These are phyloP conservation scores for Campopleginae sp. DNA, from an alignment of 2,888 invertebrate species.

Conservation along the genomic window DNA sequence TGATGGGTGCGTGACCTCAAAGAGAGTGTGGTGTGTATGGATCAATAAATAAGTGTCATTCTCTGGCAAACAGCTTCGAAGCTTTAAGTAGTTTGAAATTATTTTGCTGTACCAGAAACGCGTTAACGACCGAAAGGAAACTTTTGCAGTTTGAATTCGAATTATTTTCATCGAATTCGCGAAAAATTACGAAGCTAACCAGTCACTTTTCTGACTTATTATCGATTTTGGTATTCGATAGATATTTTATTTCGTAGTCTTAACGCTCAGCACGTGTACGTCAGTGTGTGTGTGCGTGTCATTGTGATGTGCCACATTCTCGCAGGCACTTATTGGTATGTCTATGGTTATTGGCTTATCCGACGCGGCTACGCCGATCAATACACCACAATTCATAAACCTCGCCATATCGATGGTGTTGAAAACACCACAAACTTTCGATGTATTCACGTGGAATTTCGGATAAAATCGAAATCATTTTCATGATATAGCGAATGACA, in stretches of 20 bases:
- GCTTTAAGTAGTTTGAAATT: too few species aligned
- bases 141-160: background rate
- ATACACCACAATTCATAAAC: conserved; percentile 42
- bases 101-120: too few species aligned
- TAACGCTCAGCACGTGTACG: background rate
- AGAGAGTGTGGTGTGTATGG: too few species aligned
- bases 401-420: conserved; percentile 37
- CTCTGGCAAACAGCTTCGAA: background rate
- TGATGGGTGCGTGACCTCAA: too few species aligned
- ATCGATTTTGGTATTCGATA: background rate
- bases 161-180: background rate
- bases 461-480: background rate
- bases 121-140: background rate
- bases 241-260: background rate
- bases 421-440: conserved; percentile 26
- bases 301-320: background rate
- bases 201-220: background rate
- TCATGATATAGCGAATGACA: background rate
- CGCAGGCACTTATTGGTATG: conserved; percentile 4
- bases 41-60: too few species aligned
- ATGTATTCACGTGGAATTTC: background rate
- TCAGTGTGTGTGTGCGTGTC: too few species aligned
- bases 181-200: background rate
- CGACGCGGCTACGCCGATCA: conserved; percentile 27
- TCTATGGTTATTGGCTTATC: conserved; percentile 34